Base-by-base conservation (phyloP, 2,113 vertebrate species). In the Isurus oxyrinchus region DNA sequence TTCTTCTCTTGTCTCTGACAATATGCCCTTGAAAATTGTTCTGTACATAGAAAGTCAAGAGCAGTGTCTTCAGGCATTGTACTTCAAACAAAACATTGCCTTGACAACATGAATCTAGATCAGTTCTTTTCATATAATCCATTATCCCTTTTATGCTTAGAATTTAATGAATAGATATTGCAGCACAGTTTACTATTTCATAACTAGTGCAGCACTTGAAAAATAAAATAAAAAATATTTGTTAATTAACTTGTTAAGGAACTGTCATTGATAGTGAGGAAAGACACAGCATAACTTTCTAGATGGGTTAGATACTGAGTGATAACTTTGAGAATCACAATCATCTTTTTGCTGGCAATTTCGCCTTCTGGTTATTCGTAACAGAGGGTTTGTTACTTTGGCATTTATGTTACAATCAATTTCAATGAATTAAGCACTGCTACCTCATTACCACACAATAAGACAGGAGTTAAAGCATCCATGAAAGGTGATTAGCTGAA, bases 51-150 rank as follows among this genome's bases (percentile, higher is more conserved):
- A 93, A 93, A 93, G 88, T 93, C 88, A 93, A 93, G 88, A 93
- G 88, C 55, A 59, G 11, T 59, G 88, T 57, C 88, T 91, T 91
- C 88, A 91, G 88, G 57, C 88, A 93, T 93, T 93, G 59, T 59
- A 93, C 57, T 93, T 93, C 88, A 93, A 93, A 93, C 88, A 93
- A 35, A 93, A 40, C 31, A 93, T 93, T 93, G 88, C 88, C 88
- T 93, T 93, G 88, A 93, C 88, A 93, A 93, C 88, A 93, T n/a
- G 55, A 61, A 93, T 93, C 88, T 61, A 59, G 88, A 93, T 93
- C 57, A 93, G 88, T 93, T 91, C 55, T 90, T 93, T 93, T 61
- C 88, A 61, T 61, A 93, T 93, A 57, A 93, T 93, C 88, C 88
- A 93, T 93, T 93, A 93, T 93, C 88, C 88, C 13, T 93, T 61